Conservation (phyloP, 2,797 vertebrate species). For the Xenentodon cancila region DNA sequence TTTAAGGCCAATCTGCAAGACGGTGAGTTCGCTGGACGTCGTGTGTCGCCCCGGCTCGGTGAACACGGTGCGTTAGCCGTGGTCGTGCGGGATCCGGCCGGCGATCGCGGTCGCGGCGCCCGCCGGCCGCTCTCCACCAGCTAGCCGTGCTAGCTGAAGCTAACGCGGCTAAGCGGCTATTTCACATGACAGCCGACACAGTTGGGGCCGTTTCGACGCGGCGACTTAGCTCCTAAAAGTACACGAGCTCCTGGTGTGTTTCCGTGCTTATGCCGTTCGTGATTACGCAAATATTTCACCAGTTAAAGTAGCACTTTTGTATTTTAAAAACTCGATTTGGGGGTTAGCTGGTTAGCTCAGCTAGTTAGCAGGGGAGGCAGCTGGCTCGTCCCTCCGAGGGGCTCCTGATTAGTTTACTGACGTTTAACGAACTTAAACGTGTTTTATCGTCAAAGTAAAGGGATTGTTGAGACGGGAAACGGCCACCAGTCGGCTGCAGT, state of each 20-base stretch:
- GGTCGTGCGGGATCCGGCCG: constrained; percentile 1
- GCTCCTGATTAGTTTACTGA: too few species aligned
- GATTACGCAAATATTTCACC: too few species aligned
- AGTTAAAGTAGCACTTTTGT: too few species aligned
- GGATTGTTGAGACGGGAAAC: background rate
- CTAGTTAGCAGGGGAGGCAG: too few species aligned
- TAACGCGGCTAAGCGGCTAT: constrained; percentile 37
- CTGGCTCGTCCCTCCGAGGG: too few species aligned
- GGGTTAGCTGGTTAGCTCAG: too few species aligned
- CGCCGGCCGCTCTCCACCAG: constrained; percentile 50
- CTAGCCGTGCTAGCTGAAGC: constrained; percentile 31
- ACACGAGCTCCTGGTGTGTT: background rate
- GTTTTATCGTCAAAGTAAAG: too few species aligned
- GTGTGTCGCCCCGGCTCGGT: background rate
- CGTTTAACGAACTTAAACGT: background rate
- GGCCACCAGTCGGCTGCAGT: background rate
- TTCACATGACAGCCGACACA: constrained; percentile 45
- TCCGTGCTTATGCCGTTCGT: too few species aligned
- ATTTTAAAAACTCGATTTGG: too few species aligned
- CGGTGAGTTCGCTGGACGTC: constrained; percentile 67
- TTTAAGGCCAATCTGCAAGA: constrained; percentile 74
- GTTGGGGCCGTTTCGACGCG: constrained; percentile 30
- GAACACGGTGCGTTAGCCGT: background rate
- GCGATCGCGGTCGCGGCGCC: too few species aligned
- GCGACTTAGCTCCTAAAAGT: background rate